Base-by-base conservation (phyloP, 2,797 vertebrate species). In the Ammospiza maritima region DNA sequence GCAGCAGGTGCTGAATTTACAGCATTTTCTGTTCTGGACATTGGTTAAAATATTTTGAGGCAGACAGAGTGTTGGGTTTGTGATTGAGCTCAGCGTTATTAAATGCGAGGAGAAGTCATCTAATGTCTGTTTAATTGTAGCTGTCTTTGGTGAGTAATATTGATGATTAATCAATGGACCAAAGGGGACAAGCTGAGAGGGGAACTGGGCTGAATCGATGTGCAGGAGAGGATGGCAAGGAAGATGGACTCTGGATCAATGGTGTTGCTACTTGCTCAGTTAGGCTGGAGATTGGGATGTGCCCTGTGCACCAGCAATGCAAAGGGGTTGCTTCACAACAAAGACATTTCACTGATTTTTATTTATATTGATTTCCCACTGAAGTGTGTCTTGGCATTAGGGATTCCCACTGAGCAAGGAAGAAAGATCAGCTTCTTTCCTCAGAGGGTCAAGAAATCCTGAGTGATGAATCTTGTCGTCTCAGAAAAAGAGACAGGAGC, bases 321-420 rank as follows among this genome's bases (percentile, higher is more conserved):
- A 81, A 92, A 95, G 94, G 89, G 90, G 45, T 48, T 91, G 67
- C 96, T 87, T 77, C 93, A 96, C 96, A 97, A 96, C 97, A 97
- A 96, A 97, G 97, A 98, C 85, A 92, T 97, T 96, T 91, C 57
- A 29, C 92, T 94, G 95, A 93, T 96, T 97, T 97, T 97, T 96
- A 96, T 96, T 97, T 96, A 74, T 97, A 98, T 97, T 69, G 96
- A 98, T 98, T 97, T 96, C 91, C 89, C 94, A 95, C 84, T 94
- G 96, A 96, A 97, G 80, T 94, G 96, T 97, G 93, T 97, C 97
- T 96, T 96, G 92, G 96, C 95, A 95, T 97, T 97, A 97, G 92
- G 92, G 87, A 93, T 85, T 95, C 97, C 96, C 94, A 85, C 94
- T 95, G 94, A 97, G 94, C 92, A 85, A 50, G 44, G 79, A 87